Percentiles rank a stretch among this genome's conserved stretches.
These are phyloP conservation scores for Xenentodon cancila DNA, from an alignment of 2,797 vertebrate species.

Conservation along the genomic window DNA sequence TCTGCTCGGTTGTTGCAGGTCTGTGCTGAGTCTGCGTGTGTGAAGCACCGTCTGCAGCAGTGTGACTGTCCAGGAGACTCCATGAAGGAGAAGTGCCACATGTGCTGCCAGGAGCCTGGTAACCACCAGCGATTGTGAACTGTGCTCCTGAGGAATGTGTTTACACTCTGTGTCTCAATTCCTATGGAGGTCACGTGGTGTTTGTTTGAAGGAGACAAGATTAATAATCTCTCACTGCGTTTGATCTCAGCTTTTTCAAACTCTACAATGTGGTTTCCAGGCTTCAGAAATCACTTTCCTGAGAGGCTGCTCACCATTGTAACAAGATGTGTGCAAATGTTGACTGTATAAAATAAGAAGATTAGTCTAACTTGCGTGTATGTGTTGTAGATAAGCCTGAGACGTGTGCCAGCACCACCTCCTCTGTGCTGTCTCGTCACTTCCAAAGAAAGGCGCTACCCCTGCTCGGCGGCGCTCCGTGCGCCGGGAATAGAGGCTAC, in stretches of 20 bases:
- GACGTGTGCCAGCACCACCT: constrained; percentile 83
- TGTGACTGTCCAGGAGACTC: constrained; percentile 79
- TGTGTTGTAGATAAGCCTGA: constrained; percentile 63
- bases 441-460: constrained; percentile 74
- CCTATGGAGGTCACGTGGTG: constrained; percentile 17
- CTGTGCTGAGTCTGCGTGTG: constrained; percentile 76
- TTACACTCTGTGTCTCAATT: constrained; percentile 54
- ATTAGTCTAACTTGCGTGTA: not conserved
- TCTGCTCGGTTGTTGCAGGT: constrained; percentile 53
- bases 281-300: no score
- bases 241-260: not conserved
- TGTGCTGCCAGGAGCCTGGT: constrained; percentile 86
- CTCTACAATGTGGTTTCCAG: no score
- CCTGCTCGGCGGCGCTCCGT: constrained; percentile 78
- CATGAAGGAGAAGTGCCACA: constrained; percentile 78
- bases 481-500: constrained; percentile 79
- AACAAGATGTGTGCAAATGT: not conserved
- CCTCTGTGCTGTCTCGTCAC: constrained; percentile 69
- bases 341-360: not conserved
- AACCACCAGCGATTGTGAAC: constrained; percentile 46
- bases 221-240: not conserved
- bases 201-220: constrained; percentile 16
- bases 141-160: constrained; percentile 49
- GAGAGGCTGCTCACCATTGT: no score
- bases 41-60: constrained; percentile 77